phyloP scores from a whole-genome alignment of 2,888 invertebrate species.

The Temnothorax ravouxi region DNA sequence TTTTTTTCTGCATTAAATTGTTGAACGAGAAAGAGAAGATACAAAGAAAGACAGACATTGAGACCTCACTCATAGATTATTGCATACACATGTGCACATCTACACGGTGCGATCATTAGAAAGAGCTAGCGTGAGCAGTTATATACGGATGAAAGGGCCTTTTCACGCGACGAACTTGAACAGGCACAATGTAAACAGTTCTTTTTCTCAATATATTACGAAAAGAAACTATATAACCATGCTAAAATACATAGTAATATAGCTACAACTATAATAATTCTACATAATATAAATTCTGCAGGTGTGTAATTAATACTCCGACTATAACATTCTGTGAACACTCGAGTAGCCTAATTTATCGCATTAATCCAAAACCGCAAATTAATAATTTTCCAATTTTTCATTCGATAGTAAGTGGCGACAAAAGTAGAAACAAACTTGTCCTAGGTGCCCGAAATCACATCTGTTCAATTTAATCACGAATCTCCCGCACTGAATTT shows the following conservation, averaged over 20 bases:
- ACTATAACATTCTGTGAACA: neutral
- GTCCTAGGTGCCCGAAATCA: constrained; percentile 39
- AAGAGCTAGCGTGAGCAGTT: neutral
- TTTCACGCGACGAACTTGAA: neutral
- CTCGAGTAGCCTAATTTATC: neutral
- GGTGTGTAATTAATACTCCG: neutral
- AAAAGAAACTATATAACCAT: neutral
- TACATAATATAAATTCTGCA: neutral
- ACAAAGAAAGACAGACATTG: neutral
- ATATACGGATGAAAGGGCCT: neutral
- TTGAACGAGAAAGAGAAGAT: neutral
- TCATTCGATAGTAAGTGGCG: neutral
- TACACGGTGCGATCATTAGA: neutral
- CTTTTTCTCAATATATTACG: neutral
- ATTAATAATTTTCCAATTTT: neutral
- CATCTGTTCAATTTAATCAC: constrained; percentile 50
- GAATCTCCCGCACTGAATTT: constrained; percentile 46
- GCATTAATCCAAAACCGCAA: neutral
- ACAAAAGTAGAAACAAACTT: constrained; percentile 8
- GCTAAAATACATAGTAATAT: neutral
- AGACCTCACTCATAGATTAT: neutral
- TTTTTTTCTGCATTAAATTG: neutral
- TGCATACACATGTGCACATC: neutral
- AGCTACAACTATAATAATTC: neutral
- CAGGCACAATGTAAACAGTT: neutral